Percentiles rank a stretch among this genome's conserved stretches.
phyloP scores from a whole-genome alignment of 2,113 vertebrate genomes.

The Anolis carolinensis region DNA sequence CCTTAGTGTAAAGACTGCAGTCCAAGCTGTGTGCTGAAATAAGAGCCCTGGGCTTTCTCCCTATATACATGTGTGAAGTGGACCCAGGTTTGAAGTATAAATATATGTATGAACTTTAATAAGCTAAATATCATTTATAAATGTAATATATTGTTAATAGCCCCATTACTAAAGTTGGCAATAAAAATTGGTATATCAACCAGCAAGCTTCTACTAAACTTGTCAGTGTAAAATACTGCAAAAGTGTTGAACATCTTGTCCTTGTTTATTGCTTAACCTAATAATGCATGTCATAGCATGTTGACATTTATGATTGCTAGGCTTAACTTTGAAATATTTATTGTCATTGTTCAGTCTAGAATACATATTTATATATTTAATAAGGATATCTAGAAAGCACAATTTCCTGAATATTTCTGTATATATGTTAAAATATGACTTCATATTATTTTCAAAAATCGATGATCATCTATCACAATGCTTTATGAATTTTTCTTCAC shows the following conservation, averaged over 20 bases:
- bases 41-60: no score
- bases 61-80: no score
- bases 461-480: not conserved
- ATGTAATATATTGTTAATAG: not conserved
- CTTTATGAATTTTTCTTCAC: not conserved
- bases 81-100: not conserved
- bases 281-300: not conserved
- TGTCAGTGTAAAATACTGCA: not conserved
- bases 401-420: constrained; percentile 2
- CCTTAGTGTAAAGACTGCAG: no score
- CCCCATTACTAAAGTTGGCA: not conserved
- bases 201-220: not conserved
- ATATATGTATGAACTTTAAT: not conserved
- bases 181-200: not conserved
- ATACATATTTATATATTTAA: not conserved
- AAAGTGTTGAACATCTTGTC: not conserved
- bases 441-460: constrained; percentile 3
- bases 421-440: constrained; percentile 9
- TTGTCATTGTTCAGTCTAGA: not conserved
- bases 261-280: not conserved
- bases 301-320: not conserved
- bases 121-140: not conserved
- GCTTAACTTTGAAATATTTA: not conserved
- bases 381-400: not conserved
- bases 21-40: no score